Evolutionary conservation across 1,140 invertebrate genomes (phyloP).

Genomic region (Oryzaephilus surinamensis): DNA sequence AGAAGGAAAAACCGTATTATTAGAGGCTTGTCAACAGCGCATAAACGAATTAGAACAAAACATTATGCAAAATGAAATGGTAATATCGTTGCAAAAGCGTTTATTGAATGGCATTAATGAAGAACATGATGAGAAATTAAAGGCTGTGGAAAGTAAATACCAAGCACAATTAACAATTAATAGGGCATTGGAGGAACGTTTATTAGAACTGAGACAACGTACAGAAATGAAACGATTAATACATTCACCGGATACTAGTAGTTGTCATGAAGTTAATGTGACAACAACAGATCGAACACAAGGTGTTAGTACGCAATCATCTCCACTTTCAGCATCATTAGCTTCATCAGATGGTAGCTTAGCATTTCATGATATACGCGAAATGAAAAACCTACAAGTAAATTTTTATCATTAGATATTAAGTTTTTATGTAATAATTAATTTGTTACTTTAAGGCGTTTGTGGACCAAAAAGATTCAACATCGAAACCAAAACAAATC

Average conservation of each 20-base stretch:
- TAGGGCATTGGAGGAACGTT: slow-evolving; percentile 53
- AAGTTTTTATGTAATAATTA: background rate
- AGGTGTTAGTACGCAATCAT: slow-evolving; percentile 35
- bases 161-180: slow-evolving; percentile 55
- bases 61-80: slow-evolving; percentile 39
- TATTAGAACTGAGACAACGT: slow-evolving; percentile 50
- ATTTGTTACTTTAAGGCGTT: background rate
- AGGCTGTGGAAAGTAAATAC: slow-evolving; percentile 62
- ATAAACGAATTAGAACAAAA: slow-evolving; percentile 41
- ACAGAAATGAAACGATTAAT: slow-evolving; percentile 33
- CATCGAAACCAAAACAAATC: slow-evolving; percentile 1
- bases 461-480: slow-evolving; percentile 5
- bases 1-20: slow-evolving; percentile 26
- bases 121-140: slow-evolving; percentile 42
- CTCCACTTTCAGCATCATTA: slow-evolving; percentile 43
- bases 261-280: slow-evolving; percentile 38
- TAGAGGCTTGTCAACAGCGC: slow-evolving; percentile 40
- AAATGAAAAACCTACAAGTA: slow-evolving; percentile 39
- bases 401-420: background rate
- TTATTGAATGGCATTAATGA: slow-evolving; percentile 41
- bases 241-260: slow-evolving; percentile 29
- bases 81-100: slow-evolving; percentile 41
- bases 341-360: slow-evolving; percentile 44
- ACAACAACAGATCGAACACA: slow-evolving; percentile 31
- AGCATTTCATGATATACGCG: slow-evolving; percentile 37